Evolutionary conservation across 1,140 invertebrate species (phyloP).

Genomic region (Belonocnema kinseyi): DNA sequence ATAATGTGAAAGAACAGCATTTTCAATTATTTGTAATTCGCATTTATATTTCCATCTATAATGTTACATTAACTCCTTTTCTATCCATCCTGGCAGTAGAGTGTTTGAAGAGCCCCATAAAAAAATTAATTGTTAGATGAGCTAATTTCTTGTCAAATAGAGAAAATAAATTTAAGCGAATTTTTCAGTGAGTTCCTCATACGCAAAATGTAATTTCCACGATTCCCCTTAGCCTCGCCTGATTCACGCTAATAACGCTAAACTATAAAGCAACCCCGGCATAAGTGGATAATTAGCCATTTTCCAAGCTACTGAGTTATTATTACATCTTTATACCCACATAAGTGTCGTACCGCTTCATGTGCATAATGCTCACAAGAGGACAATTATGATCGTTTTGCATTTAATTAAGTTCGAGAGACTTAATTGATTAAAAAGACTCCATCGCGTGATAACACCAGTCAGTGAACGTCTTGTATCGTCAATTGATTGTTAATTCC

Average conservation of each 20-base stretch:
- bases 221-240: slow-evolving; percentile 32
- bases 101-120: too few relatives aligned
- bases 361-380: slow-evolving; percentile 34
- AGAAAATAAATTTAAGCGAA: too few relatives aligned
- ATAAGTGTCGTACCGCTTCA: slow-evolving; percentile 39
- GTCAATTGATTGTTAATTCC: slow-evolving; percentile 31
- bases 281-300: slow-evolving; percentile 67
- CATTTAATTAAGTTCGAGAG: slow-evolving; percentile 56
- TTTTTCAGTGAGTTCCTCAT: neutral
- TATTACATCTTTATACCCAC: slow-evolving; percentile 57
- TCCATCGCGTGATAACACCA: slow-evolving; percentile 19
- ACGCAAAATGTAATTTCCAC: slow-evolving; percentile 18
- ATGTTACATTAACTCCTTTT: too few relatives aligned
- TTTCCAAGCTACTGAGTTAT: slow-evolving; percentile 55
- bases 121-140: too few relatives aligned
- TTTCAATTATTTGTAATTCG: too few relatives aligned
- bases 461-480: slow-evolving; percentile 29
- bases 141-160: too few relatives aligned
- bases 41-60: too few relatives aligned
- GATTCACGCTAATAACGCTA: slow-evolving; percentile 53
- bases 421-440: slow-evolving; percentile 27
- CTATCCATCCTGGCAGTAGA: too few relatives aligned
- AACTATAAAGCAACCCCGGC: slow-evolving; percentile 44
- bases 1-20: too few relatives aligned
- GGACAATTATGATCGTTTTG: slow-evolving; percentile 49